A percentile compares a stretch with the other conserved stretches of the same genome.
These are phyloP conservation scores for Solen grandis DNA, from an alignment of 1,140 invertebrate genomes.

Conservation along the genomic window DNA sequence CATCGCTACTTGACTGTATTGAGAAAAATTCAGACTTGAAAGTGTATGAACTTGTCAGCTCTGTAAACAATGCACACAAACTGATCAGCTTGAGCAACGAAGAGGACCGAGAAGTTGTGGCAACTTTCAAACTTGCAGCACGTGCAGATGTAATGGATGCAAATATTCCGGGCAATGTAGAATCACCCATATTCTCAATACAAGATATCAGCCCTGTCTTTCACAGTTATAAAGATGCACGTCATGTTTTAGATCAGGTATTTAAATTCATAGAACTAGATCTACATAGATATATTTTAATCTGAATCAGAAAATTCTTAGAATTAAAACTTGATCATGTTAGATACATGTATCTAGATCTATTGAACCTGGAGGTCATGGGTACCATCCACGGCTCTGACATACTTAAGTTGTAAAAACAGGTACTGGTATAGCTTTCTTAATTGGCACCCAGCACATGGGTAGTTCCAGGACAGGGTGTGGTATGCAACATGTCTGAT, in stretches of 20 bases:
- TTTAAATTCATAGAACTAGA: background rate
- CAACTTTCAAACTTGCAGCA: background rate
- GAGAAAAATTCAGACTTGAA: constrained; percentile 3
- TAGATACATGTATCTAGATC: background rate
- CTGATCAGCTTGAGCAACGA: background rate
- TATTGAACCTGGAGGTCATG: background rate
- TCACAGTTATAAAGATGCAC: constrained; percentile 18
- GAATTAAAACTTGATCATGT: background rate
- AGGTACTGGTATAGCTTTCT: no score
- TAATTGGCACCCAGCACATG: no score
- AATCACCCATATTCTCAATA: constrained; percentile 33
- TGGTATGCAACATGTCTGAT: no score
- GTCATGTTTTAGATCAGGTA: constrained; percentile 23
- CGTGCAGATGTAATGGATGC: background rate
- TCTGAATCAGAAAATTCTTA: background rate
- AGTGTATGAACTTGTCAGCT: background rate
- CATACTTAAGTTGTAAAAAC: no score
- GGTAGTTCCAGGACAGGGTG: background rate
- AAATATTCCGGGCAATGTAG: background rate
- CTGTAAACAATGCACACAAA: background rate
- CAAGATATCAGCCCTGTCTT: constrained; percentile 31
- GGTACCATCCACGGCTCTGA: no score
- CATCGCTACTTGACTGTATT: background rate
- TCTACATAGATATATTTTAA: background rate
- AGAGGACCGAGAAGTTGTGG: background rate